These are phyloP conservation scores for Eutrigla gurnardus DNA, from an alignment of 2,797 vertebrate genomes.

Conservation along the genomic window DNA sequence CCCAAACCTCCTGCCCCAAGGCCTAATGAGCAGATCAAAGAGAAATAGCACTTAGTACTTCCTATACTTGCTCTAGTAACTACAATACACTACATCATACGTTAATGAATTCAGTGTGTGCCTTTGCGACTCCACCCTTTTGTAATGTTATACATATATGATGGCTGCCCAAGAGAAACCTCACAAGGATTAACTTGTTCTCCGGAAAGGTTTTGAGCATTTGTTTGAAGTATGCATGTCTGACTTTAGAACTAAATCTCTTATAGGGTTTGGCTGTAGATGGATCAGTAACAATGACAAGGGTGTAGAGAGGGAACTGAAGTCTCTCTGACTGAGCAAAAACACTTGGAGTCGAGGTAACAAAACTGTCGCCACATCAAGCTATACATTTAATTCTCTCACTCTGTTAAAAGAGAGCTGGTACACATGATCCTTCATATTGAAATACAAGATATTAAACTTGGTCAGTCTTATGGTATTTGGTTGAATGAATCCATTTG, in stretches of 20 bases:
- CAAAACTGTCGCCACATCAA: constrained; percentile 3
- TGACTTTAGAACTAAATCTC: constrained; percentile 37
- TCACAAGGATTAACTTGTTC: constrained; percentile 46
- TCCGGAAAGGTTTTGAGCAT: constrained; percentile 26
- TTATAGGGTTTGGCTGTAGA: constrained; percentile 16
- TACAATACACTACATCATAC: constrained; percentile 45
- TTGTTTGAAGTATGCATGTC: constrained; percentile 50
- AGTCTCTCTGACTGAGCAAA: constrained; percentile 12
- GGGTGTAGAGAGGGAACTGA: constrained; percentile 27
- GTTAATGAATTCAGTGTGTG: constrained; percentile 64
- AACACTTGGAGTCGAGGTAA: neutral
- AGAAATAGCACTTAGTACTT: constrained; percentile 23
- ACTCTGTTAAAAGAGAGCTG: constrained; percentile 3
- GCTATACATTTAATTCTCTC: neutral
- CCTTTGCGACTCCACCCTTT: constrained; percentile 45
- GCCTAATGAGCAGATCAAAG: constrained; percentile 52
- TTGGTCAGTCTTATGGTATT: neutral
- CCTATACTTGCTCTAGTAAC: constrained; percentile 14
- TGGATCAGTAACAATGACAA: constrained; percentile 13
- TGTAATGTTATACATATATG: constrained; percentile 48
- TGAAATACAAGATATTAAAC: constrained; percentile 5
- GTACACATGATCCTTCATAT: neutral
- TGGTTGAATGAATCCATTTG: neutral
- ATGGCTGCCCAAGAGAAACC: constrained; percentile 41
- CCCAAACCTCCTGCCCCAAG: constrained; percentile 54